Evolutionary conservation across 1,140 invertebrate genomes (phyloP).

Genomic region (Holotrichia oblita): DNA sequence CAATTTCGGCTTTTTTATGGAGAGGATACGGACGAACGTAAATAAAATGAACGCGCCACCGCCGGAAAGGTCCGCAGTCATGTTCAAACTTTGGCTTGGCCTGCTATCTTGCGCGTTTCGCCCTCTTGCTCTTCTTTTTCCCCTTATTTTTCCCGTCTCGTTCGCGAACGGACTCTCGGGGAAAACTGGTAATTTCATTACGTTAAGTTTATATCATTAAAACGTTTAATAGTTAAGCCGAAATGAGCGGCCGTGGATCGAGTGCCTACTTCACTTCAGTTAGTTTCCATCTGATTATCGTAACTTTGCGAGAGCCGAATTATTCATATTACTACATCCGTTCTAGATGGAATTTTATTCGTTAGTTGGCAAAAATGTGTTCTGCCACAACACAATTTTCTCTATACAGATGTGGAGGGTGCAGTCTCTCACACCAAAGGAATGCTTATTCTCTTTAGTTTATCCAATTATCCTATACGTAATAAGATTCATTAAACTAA

Average conservation of each 20-base stretch:
- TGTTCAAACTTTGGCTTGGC: neutral
- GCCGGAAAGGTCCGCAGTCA: neutral
- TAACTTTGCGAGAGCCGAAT: too few relatives aligned
- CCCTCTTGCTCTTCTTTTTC: too few relatives aligned
- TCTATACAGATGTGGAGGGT: too few relatives aligned
- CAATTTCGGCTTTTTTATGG: slow-evolving; percentile 13
- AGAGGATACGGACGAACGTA: too few relatives aligned
- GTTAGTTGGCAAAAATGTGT: too few relatives aligned
- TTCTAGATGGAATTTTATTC: too few relatives aligned
- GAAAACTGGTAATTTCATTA: slow-evolving; percentile 9
- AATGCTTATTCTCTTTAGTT: too few relatives aligned
- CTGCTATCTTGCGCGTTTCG: neutral
- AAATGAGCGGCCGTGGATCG: neutral
- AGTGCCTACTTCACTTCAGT: slow-evolving; percentile 10
- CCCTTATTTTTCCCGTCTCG: neutral
- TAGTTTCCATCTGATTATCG: neutral
- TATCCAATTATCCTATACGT: too few relatives aligned
- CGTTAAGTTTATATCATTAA: slow-evolving; percentile 7
- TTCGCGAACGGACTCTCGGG: neutral
- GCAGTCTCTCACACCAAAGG: too few relatives aligned
- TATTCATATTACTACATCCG: too few relatives aligned
- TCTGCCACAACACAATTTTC: too few relatives aligned
- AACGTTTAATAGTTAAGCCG: slow-evolving; percentile 14
- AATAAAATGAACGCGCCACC: neutral
- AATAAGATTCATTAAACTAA: too few relatives aligned